Evolutionary conservation across 2,888 invertebrate species (phyloP).

Genomic region (Nymphalis c-album): DNA sequence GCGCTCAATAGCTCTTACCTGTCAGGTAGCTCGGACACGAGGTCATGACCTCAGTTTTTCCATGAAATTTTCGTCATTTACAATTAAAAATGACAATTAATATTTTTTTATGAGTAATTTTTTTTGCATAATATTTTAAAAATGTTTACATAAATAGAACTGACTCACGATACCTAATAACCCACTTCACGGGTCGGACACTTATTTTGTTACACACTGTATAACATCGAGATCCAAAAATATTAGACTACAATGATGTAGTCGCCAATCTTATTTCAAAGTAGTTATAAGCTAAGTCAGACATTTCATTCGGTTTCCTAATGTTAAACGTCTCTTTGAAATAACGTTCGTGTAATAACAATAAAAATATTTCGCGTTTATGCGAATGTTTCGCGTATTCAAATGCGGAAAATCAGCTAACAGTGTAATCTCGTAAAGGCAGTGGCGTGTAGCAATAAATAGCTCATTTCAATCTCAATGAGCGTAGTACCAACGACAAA

Average conservation of each 20-base stretch:
- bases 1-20: too few species aligned
- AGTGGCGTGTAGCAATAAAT: constrained; percentile 46
- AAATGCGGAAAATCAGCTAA: constrained; percentile 30
- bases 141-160: too few species aligned
- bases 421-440: constrained; percentile 32
- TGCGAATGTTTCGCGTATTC: constrained; percentile 22
- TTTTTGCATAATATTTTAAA: too few species aligned
- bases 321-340: background rate
- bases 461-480: constrained; percentile 53
- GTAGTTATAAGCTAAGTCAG: background rate
- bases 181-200: too few species aligned
- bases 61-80: too few species aligned
- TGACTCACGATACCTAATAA: too few species aligned
- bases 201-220: too few species aligned
- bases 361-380: constrained; percentile 26
- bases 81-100: too few species aligned
- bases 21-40: too few species aligned
- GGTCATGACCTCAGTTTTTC: too few species aligned
- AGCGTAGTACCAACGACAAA: constrained; percentile 47
- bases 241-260: background rate
- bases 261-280: background rate
- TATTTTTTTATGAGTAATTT: too few species aligned
- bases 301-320: background rate
- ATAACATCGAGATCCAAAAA: too few species aligned
- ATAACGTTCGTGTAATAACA: constrained; percentile 14